Conservation (phyloP, 1,140 invertebrate genomes). For the Drosophila oshimai region DNA sequence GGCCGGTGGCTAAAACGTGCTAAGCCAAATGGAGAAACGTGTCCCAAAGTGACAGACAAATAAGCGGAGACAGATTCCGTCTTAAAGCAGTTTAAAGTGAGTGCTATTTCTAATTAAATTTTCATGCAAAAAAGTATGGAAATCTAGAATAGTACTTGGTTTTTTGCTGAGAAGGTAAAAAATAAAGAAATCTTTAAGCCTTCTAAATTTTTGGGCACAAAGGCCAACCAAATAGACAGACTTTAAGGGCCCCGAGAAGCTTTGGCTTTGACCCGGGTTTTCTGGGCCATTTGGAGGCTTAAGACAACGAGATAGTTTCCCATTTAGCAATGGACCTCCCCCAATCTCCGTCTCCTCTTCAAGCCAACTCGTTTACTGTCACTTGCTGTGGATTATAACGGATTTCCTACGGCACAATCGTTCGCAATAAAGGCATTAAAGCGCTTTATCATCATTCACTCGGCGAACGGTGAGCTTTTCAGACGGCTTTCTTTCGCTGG, state of each 20-base stretch:
- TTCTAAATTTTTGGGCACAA: not conserved
- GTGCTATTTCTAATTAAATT: slow-evolving; percentile 4
- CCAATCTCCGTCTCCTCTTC: not conserved
- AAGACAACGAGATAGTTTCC: slow-evolving; percentile 64
- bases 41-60: slow-evolving; percentile 21
- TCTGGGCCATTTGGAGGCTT: slow-evolving; percentile 13
- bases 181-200: slow-evolving; percentile 5
- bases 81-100: slow-evolving; percentile 59
- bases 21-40: slow-evolving; percentile 57
- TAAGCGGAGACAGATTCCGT: slow-evolving; percentile 19
- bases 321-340: slow-evolving; percentile 27
- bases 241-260: not conserved
- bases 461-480: slow-evolving; percentile 52
- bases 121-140: slow-evolving; percentile 40
- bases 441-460: slow-evolving; percentile 79
- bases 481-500: slow-evolving; percentile 24
- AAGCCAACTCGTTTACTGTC: slow-evolving; percentile 74
- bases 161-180: slow-evolving; percentile 1
- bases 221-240: not conserved
- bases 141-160: slow-evolving; percentile 14
- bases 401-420: slow-evolving; percentile 72
- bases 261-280: slow-evolving; percentile 37
- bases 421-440: slow-evolving; percentile 76
- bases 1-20: slow-evolving; percentile 60
- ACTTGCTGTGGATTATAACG: slow-evolving; percentile 79